Percentiles rank a stretch among this genome's conserved stretches.
phyloP scores from a whole-genome alignment of 2,113 vertebrate species.

The Serilophus lunatus region DNA sequence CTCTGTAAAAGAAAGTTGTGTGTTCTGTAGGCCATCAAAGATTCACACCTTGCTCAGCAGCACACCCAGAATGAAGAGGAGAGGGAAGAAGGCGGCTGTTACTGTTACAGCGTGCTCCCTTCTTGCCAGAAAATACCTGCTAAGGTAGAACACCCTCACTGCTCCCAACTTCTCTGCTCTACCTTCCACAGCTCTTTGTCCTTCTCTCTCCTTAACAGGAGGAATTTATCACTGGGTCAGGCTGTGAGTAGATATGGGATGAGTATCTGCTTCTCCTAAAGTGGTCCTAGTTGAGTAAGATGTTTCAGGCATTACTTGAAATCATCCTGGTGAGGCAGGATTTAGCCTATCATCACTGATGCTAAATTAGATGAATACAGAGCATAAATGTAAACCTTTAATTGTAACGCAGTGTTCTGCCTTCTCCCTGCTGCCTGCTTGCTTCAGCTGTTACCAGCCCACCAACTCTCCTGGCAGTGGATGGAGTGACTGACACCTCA shows the following conservation, averaged over 20 bases:
- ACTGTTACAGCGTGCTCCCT: not conserved
- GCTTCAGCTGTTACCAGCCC: constrained; percentile 93
- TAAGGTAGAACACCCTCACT: not conserved
- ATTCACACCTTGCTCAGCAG: not conserved
- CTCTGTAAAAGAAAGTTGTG: not conserved
- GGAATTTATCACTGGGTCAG: not conserved
- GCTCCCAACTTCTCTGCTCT: not conserved
- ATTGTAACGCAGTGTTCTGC: not conserved
- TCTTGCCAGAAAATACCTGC: not conserved
- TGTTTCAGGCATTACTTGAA: fast-evolving
- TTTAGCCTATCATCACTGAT: not conserved
- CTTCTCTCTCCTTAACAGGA: not conserved
- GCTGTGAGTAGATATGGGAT: not conserved
- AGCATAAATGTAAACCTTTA: not conserved
- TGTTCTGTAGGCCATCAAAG: not conserved
- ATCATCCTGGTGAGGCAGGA: not conserved
- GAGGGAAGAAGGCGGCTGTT: not conserved
- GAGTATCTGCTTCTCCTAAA: not conserved
- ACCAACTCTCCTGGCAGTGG: constrained; percentile 90
- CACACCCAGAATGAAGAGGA: not conserved
- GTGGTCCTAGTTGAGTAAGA: not conserved
- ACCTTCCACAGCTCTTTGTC: not conserved
- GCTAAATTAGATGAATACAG: not conserved
- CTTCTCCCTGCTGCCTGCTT: not conserved
- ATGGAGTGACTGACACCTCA: constrained; percentile 87